Evolutionary conservation across 2,113 vertebrate species (phyloP).

Genomic region (Callipepla californica): DNA sequence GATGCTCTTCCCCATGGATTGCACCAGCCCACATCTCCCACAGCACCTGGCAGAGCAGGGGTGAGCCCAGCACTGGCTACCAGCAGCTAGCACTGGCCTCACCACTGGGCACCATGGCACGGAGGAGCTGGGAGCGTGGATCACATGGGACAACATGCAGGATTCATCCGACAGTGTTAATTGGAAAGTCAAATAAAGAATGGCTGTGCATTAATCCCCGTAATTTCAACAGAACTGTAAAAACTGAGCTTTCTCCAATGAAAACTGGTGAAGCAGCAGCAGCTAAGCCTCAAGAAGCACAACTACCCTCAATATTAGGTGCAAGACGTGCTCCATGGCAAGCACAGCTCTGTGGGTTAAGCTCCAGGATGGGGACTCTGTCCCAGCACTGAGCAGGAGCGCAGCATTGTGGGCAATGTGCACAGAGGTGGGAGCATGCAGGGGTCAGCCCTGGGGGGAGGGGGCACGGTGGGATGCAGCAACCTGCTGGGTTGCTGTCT

Average conservation of each 20-base stretch:
- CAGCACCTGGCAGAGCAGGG: neutral
- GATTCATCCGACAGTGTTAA: constrained; percentile 54
- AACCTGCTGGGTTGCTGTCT: neutral
- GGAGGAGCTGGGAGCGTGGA: constrained; percentile 47
- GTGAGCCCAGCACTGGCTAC: fast-evolving
- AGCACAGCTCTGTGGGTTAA: constrained; percentile 34
- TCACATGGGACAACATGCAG: constrained; percentile 41
- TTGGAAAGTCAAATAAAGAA: constrained; percentile 67
- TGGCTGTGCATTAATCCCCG: constrained; percentile 46
- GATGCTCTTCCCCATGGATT: fast-evolving
- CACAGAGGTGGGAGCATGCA: neutral
- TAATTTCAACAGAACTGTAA: constrained; percentile 67
- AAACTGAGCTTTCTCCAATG: constrained; percentile 40
- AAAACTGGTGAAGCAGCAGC: constrained; percentile 57
- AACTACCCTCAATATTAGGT: constrained; percentile 51
- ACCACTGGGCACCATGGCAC: fast-evolving
- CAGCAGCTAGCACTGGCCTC: neutral
- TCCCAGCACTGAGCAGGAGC: neutral
- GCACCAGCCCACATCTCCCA: neutral
- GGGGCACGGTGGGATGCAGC: neutral
- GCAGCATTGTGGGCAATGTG: neutral
- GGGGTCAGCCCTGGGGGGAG: neutral
- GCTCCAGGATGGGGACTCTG: constrained; percentile 42
- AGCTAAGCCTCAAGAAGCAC: constrained; percentile 56
- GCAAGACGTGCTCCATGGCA: constrained; percentile 63